Conservation (phyloP, 2,888 invertebrate species). For the Tillus elongatus region DNA sequence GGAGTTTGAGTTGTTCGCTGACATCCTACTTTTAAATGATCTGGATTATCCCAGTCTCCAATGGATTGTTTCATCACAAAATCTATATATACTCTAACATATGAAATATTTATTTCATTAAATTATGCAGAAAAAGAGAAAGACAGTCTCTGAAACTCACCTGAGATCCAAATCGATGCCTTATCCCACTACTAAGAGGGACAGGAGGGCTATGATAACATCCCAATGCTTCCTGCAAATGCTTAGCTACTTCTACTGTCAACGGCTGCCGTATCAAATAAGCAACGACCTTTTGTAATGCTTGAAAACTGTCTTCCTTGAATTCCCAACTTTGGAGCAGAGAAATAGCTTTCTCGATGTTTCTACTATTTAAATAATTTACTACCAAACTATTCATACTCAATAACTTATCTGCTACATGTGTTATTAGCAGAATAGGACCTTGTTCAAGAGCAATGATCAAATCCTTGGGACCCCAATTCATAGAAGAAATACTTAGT, state of each 20-base stretch:
- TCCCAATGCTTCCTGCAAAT: conserved; percentile 69
- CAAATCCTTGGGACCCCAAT: conserved; percentile 39
- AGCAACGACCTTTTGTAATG: conserved; percentile 64
- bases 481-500: conserved; percentile 32
- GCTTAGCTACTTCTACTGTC: conserved; percentile 52
- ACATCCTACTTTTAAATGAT: too few species aligned
- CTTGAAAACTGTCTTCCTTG: conserved; percentile 64
- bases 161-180: conserved; percentile 62
- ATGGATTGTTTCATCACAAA: too few species aligned
- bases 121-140: too few species aligned
- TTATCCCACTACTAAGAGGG: conserved; percentile 56
- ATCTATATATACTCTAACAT: too few species aligned
- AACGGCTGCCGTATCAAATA: conserved; percentile 52
- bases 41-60: too few species aligned
- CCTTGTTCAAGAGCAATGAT: conserved; percentile 55
- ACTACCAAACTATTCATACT: conserved; percentile 29
- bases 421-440: conserved; percentile 43
- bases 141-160: conserved; percentile 21
- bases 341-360: conserved; percentile 60
- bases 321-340: conserved; percentile 59
- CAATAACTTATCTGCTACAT: conserved; percentile 30
- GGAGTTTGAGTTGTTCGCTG: too few species aligned
- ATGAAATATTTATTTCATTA: too few species aligned
- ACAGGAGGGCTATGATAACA: conserved; percentile 66
- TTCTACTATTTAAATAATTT: conserved; percentile 54